These are phyloP conservation scores for Ophion costatus DNA, from an alignment of 2,888 invertebrate genomes.

Conservation along the genomic window DNA sequence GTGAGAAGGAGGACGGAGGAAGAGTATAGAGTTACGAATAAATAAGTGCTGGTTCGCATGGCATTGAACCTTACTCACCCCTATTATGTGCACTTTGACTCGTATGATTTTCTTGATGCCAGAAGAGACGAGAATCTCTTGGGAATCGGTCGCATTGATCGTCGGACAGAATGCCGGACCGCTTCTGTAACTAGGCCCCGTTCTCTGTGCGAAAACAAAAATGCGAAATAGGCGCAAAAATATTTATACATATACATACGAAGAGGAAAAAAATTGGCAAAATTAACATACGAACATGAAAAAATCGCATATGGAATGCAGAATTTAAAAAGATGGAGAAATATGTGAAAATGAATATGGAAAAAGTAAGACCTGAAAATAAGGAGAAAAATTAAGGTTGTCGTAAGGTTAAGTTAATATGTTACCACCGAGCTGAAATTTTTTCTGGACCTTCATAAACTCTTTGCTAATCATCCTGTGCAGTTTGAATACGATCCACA, in stretches of 20 bases:
- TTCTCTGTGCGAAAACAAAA: conserved; percentile 85
- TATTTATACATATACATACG: too few relatives aligned
- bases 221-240: background rate
- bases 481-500: too few relatives aligned
- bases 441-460: too few relatives aligned
- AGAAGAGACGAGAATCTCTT: conserved; percentile 96
- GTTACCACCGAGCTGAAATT: too few relatives aligned
- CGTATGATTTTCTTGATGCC: conserved; percentile 95
- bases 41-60: conserved; percentile 19
- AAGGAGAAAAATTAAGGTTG: background rate
- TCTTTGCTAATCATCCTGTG: too few relatives aligned
- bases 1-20: too few relatives aligned
- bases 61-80: conserved; percentile 84
- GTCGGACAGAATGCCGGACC: conserved; percentile 98
- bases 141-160: conserved; percentile 94
- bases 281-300: background rate
- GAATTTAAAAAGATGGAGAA: too few relatives aligned
- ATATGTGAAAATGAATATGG: background rate
- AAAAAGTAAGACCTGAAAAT: background rate
- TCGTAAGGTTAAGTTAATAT: too few relatives aligned
- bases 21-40: too few relatives aligned
- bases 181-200: conserved; percentile 96
- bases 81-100: conserved; percentile 97
- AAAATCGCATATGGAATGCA: background rate
- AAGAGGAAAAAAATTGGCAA: too few relatives aligned